Evolutionary conservation across 2,888 invertebrate species (phyloP).

Genomic region (Bellardia bayeri): DNA sequence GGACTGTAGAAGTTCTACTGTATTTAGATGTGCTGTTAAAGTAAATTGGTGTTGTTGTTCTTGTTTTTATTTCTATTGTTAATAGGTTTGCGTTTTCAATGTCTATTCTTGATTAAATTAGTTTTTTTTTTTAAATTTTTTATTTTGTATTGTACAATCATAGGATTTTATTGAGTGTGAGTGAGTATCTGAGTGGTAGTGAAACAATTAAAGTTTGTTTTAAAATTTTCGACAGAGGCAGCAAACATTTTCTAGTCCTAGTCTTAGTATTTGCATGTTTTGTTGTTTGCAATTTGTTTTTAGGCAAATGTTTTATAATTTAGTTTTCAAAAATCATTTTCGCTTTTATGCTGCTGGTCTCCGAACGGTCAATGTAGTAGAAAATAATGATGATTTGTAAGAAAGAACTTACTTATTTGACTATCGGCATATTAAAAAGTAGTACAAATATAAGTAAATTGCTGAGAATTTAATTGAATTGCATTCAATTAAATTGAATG

Average conservation of each 20-base stretch:
- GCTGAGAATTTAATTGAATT: constrained; percentile 1
- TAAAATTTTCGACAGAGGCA: not conserved
- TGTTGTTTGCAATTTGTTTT: constrained; percentile 3
- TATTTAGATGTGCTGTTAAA: too few relatives aligned
- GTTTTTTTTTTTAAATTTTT: not conserved
- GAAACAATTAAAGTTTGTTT: constrained; percentile 16
- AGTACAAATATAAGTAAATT: not conserved
- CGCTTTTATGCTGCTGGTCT: not conserved
- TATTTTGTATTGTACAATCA: not conserved
- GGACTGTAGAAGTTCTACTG: too few relatives aligned
- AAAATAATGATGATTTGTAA: constrained; percentile 28
- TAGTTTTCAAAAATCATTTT: constrained; percentile 12
- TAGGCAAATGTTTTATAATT: constrained; percentile 24
- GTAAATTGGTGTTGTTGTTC: not conserved
- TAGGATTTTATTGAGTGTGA: constrained; percentile 29
- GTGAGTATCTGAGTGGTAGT: not conserved
- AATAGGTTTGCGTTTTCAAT: constrained; percentile 21
- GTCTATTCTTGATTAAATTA: constrained; percentile 33
- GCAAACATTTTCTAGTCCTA: not conserved
- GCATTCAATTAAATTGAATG: constrained; percentile 9
- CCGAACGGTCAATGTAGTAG: not conserved
- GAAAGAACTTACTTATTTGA: constrained; percentile 1
- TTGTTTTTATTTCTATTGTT: not conserved
- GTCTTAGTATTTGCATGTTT: not conserved
- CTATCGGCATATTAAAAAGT: constrained; percentile 2